A percentile compares a stretch with the other conserved stretches of the same genome.
These are phyloP conservation scores for Drosophila kurseongensis DNA, from an alignment of 1,140 invertebrate species.

Conservation along the genomic window DNA sequence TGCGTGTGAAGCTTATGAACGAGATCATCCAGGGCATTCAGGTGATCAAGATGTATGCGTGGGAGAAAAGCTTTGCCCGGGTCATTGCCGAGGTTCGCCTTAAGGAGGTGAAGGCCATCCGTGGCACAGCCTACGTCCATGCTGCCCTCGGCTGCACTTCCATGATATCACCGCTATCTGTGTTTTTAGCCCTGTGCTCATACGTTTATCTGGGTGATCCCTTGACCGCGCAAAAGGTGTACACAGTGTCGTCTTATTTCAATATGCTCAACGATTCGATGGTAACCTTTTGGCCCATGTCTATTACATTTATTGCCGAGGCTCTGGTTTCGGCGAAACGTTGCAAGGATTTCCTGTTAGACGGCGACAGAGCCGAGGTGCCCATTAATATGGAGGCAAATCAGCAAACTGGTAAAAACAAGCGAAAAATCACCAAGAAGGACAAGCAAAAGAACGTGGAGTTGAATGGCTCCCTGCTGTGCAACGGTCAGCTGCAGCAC, in stretches of 20 bases:
- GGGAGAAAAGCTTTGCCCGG: slow-evolving; percentile 93
- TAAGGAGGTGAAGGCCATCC: slow-evolving; percentile 89
- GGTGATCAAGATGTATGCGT: slow-evolving; percentile 96
- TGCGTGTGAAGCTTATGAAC: slow-evolving; percentile 93
- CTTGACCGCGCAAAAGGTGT: slow-evolving; percentile 91
- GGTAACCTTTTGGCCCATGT: slow-evolving; percentile 90
- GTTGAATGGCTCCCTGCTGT: slow-evolving; percentile 53
- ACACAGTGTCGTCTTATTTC: slow-evolving; percentile 90
- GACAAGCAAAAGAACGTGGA: slow-evolving; percentile 59
- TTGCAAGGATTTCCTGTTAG: slow-evolving; percentile 87
- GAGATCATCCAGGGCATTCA: slow-evolving; percentile 93
- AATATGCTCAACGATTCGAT: slow-evolving; percentile 90
- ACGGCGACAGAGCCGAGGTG: slow-evolving; percentile 65
- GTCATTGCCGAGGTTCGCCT: slow-evolving; percentile 87
- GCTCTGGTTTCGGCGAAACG: slow-evolving; percentile 89
- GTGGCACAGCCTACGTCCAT: slow-evolving; percentile 76
- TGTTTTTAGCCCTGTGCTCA: slow-evolving; percentile 92
- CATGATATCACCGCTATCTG: slow-evolving; percentile 91
- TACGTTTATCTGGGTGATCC: slow-evolving; percentile 88
- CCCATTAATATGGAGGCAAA: slow-evolving; percentile 53
- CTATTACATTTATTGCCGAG: slow-evolving; percentile 87
- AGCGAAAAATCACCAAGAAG: slow-evolving; percentile 35
- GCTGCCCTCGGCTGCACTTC: slow-evolving; percentile 82
- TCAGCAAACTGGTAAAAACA: slow-evolving; percentile 45
- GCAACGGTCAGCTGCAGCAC: slow-evolving; percentile 38